Evolutionary conservation across 2,888 invertebrate species (phyloP).

Genomic region (Stenichneumon culpator): DNA sequence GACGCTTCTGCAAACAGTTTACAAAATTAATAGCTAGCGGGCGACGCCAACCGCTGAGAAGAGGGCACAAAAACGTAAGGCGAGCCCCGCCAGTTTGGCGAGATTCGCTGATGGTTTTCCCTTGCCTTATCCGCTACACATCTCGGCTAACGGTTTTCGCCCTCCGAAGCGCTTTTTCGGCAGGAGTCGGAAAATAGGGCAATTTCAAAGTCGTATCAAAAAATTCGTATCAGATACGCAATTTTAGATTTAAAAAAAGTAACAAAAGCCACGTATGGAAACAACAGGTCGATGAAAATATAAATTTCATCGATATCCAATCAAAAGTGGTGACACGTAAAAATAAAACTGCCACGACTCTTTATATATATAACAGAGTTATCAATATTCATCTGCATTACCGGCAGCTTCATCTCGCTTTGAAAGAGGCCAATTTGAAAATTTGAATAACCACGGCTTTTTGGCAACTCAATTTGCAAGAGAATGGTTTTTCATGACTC

Average conservation of each 20-base stretch:
- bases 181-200: neutral
- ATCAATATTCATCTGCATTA: too few relatives aligned
- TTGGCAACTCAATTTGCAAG: slow-evolving; percentile 36
- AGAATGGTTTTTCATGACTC: slow-evolving; percentile 21
- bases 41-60: neutral
- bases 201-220: neutral
- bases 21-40: slow-evolving; percentile 19
- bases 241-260: neutral
- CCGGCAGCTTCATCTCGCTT: neutral
- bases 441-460: neutral
- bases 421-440: neutral
- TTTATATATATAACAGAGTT: too few relatives aligned
- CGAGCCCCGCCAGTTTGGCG: neutral
- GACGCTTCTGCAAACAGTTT: slow-evolving; percentile 26
- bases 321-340: too few relatives aligned
- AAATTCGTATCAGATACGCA: neutral
- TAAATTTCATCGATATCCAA: too few relatives aligned
- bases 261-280: too few relatives aligned
- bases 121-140: neutral
- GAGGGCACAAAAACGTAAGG: slow-evolving; percentile 9
- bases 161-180: neutral
- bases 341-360: too few relatives aligned
- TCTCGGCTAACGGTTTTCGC: neutral
- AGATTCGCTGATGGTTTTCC: neutral
- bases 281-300: too few relatives aligned